Base-by-base conservation (phyloP, 2,113 vertebrate species). In the Myrmecobius fasciatus region DNA sequence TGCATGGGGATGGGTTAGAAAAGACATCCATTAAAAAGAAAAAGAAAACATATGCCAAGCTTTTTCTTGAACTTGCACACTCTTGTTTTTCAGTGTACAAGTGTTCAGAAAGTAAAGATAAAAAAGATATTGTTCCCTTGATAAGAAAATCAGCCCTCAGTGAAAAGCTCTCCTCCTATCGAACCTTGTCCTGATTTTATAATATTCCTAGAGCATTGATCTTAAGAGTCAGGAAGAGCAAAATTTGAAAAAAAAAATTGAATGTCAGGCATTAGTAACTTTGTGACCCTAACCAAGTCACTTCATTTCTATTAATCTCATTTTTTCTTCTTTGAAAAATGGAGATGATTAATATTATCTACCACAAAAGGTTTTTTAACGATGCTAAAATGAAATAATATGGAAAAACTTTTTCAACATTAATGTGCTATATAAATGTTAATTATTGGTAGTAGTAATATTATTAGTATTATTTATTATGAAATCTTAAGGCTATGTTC, bases 1-100 rank as follows among this genome's bases (percentile, higher is more conserved):
- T 96, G 95, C 95, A 96, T 96, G 0, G n/a, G 92, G 94, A 52
- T 93, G 92, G 60, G 90, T 95, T 96, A 90, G 93, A 97, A 97
- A 95, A 96, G 92, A 95, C 91, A 96, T 89, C 96, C 96, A 89
- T 83, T 93, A 92, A 60, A 67, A 95, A 95, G 94, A 92, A 60
- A 67, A 95, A 95, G 94, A 67, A 97, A 97, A 91, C 17, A 90
- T 25, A 3, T 43, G 67, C 67, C 67, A 83, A 90, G 25, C 12
- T 31, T 9, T 90, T 90, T 90, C 28, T 49, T 49, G 5, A 90
- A 49, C 48, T 90, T 90, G 25, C 10, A 26, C 28, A 10, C 31
- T 90, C 14, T 49, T 89, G 36, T n/a, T 83, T n/a, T 83, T 24
- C 6, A 83, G 67, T 83, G 22, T 83, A 1, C 0, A 83, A 24